Evolutionary conservation across 2,797 vertebrate species (phyloP).

Genomic region (Somateria mollissima): DNA sequence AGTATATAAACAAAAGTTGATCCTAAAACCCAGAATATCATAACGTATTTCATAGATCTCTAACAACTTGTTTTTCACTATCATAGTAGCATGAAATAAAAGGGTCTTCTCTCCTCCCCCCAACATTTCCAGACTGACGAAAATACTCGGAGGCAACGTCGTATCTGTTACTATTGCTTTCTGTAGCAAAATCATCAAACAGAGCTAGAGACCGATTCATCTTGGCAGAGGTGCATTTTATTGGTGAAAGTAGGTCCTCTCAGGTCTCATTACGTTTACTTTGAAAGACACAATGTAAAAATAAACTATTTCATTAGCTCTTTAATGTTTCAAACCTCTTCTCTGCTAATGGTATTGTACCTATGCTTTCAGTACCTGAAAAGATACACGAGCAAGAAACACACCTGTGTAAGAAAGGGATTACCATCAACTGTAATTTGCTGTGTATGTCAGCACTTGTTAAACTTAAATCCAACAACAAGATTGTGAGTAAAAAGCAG

Average conservation of each 20-base stretch:
- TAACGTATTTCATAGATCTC: constrained; percentile 61
- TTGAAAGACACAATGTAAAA: constrained; percentile 50
- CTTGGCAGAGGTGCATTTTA: constrained; percentile 43
- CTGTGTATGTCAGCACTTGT: not conserved
- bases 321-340: constrained; percentile 7
- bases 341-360: not conserved
- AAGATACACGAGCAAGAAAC: constrained; percentile 48
- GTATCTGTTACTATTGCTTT: constrained; percentile 78
- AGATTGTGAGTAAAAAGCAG: constrained; percentile 54
- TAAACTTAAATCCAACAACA: not conserved
- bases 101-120: constrained; percentile 65
- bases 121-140: constrained; percentile 17
- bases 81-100: constrained; percentile 63
- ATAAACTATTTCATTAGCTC: constrained; percentile 55
- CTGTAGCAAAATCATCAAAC: constrained; percentile 38
- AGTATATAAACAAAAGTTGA: constrained; percentile 86
- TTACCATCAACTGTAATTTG: constrained; percentile 36
- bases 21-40: constrained; percentile 81
- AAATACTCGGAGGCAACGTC: constrained; percentile 24
- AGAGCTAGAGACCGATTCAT: constrained; percentile 34
- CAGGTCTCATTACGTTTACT: constrained; percentile 43
- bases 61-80: constrained; percentile 67
- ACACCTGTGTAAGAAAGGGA: constrained; percentile 79
- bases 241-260: constrained; percentile 46
- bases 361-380: constrained; percentile 51